phyloP scores from a whole-genome alignment of 1,140 invertebrate genomes.

The Galleria mellonella region DNA sequence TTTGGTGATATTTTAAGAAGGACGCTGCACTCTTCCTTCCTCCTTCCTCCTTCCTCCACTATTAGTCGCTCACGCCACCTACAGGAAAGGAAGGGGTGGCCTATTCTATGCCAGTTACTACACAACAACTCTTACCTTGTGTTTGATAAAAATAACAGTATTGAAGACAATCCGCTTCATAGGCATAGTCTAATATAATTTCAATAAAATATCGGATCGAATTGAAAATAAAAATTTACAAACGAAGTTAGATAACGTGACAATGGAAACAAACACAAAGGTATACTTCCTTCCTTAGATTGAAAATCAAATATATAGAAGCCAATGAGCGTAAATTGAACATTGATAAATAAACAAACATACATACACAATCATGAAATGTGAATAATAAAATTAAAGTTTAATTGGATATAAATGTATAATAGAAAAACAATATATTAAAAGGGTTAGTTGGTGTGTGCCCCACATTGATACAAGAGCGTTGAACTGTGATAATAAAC shows the following conservation, averaged over 20 bases:
- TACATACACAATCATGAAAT: background rate
- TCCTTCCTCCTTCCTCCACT: no score
- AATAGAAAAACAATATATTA: background rate
- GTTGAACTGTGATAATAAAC: background rate
- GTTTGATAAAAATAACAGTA: no score
- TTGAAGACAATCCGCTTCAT: no score
- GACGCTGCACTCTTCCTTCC: no score
- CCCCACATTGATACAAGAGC: conserved; percentile 1
- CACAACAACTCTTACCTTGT: no score
- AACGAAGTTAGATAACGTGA: background rate
- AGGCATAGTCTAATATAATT: background rate
- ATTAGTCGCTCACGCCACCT: no score
- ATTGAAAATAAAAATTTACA: no score
- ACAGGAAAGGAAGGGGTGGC: no score
- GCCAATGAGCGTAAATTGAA: conserved; percentile 3
- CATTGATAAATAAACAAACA: conserved; percentile 6
- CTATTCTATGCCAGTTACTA: no score
- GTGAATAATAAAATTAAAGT: no score
- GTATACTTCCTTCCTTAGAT: conserved; percentile 19
- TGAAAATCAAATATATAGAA: conserved; percentile 12
- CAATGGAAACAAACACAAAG: conserved; percentile 16
- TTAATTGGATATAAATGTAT: no score
- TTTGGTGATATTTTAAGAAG: no score
- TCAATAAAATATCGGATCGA: background rate
- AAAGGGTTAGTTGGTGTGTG: background rate